Percentiles rank a stretch among this genome's conserved stretches.
Conservation (phyloP, 2,797 vertebrate species). For the Silurus lanzhouensis region DNA sequence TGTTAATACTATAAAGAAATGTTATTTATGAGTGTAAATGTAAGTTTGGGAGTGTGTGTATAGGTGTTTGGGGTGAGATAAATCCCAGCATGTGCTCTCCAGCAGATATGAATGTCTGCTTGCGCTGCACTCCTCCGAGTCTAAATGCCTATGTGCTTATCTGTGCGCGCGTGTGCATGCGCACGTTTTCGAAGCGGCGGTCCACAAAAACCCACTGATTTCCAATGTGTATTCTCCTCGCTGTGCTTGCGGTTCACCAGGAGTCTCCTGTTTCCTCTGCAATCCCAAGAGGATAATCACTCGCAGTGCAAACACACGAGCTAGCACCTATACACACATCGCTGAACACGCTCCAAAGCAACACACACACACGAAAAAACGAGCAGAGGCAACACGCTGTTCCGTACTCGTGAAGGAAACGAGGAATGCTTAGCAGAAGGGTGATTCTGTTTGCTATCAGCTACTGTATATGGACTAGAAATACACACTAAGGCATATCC, state of each 20-base stretch:
- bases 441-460: constrained; percentile 5
- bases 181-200: background rate
- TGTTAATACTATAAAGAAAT: background rate
- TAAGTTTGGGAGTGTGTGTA: background rate
- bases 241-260: constrained; percentile 49
- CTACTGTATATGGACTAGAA: constrained; percentile 10
- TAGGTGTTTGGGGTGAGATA: constrained; percentile 27
- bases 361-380: constrained; percentile 40
- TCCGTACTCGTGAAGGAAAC: constrained; percentile 24
- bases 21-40: background rate
- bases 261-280: constrained; percentile 51
- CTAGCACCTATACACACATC: constrained; percentile 28
- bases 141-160: constrained; percentile 14
- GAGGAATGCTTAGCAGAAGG: constrained; percentile 25
- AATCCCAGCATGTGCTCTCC: constrained; percentile 24
- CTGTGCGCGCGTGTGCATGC: background rate
- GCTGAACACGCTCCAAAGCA: constrained; percentile 35
- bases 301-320: constrained; percentile 26
- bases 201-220: constrained; percentile 26
- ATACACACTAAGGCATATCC: background rate
- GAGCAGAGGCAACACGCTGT: constrained; percentile 23
- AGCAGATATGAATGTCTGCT: constrained; percentile 10
- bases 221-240: constrained; percentile 26
- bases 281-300: constrained; percentile 60
- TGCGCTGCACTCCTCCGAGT: constrained; percentile 8